phyloP scores from a whole-genome alignment of 2,797 vertebrate species.

The Characodon lateralis region DNA sequence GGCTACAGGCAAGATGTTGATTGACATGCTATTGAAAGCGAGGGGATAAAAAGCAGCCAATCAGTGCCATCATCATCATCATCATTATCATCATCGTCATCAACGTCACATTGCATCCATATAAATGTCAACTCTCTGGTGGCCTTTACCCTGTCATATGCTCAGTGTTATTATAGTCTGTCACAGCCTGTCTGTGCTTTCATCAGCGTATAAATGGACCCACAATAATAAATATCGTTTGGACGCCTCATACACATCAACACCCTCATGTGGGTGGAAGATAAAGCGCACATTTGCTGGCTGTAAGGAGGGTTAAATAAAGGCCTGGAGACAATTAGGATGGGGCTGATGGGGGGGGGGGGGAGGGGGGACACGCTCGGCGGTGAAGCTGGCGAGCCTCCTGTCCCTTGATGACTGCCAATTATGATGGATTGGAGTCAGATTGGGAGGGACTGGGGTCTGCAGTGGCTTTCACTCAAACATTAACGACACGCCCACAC shows the following conservation, averaged over 20 bases:
- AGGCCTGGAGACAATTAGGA: slow-evolving; percentile 66
- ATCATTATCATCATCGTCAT: slow-evolving; percentile 23
- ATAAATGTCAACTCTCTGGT: slow-evolving; percentile 47
- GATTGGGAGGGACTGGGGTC: slow-evolving; percentile 44
- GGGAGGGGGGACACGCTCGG: slow-evolving; percentile 21
- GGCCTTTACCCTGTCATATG: slow-evolving; percentile 41
- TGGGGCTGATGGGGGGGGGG: slow-evolving; percentile 16
- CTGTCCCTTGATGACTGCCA: slow-evolving; percentile 64
- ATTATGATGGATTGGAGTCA: slow-evolving; percentile 61
- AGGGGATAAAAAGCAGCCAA: slow-evolving; percentile 10
- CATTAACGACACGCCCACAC: slow-evolving; percentile 34
- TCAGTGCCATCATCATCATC: slow-evolving; percentile 34
- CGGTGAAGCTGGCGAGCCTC: slow-evolving; percentile 55
- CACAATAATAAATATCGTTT: slow-evolving; percentile 21
- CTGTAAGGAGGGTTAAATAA: slow-evolving; percentile 41
- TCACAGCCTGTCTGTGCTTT: slow-evolving; percentile 41
- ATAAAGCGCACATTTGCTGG: slow-evolving; percentile 38
- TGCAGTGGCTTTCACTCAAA: slow-evolving; percentile 21
- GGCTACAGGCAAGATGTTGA: slow-evolving; percentile 17
- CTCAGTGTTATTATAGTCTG: slow-evolving; percentile 41
- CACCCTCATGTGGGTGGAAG: slow-evolving; percentile 18
- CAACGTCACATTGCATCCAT: slow-evolving; percentile 36
- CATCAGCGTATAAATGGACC: slow-evolving; percentile 33
- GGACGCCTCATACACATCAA: slow-evolving; percentile 18
- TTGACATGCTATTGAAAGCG: slow-evolving; percentile 18